Conservation (phyloP, 2,888 invertebrate species). For the Smittia sp. region DNA sequence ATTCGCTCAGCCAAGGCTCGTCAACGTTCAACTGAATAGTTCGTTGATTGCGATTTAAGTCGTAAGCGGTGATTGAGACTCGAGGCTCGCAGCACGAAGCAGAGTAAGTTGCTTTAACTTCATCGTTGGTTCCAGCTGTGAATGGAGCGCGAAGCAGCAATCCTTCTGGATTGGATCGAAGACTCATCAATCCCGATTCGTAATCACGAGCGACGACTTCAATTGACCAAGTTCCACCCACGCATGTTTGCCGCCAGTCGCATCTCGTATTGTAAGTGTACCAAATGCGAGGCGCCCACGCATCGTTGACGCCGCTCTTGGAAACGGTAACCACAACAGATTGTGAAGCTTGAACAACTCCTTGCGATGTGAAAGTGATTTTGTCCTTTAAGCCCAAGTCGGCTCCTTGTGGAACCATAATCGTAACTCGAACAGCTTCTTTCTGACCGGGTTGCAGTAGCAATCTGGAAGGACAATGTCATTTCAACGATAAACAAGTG, state of each 20-base stretch:
- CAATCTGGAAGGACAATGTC: conserved; percentile 14
- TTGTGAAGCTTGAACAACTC: conserved; percentile 51
- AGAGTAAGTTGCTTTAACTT: conserved; percentile 65
- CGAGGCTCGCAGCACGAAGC: conserved; percentile 71
- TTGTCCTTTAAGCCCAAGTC: conserved; percentile 60
- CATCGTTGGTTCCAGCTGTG: conserved; percentile 65
- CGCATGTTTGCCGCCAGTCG: conserved; percentile 59
- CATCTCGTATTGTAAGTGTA: conserved; percentile 67
- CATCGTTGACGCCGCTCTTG: conserved; percentile 53
- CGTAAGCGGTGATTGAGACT: conserved; percentile 65
- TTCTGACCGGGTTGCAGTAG: conserved; percentile 53
- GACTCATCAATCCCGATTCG: conserved; percentile 62
- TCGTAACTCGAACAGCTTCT: conserved; percentile 57
- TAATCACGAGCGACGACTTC: conserved; percentile 66
- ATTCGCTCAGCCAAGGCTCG: conserved; percentile 51
- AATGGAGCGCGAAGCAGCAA: conserved; percentile 63
- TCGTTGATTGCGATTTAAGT: conserved; percentile 65
- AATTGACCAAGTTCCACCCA: conserved; percentile 67
- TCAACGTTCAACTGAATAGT: conserved; percentile 62
- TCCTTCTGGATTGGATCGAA: conserved; percentile 61
- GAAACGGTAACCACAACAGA: conserved; percentile 53
- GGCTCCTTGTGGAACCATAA: conserved; percentile 54
- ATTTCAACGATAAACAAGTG: neutral
- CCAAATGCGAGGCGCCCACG: conserved; percentile 59
- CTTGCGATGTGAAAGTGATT: conserved; percentile 61